Evolutionary conservation across 2,113 vertebrate genomes (phyloP).

Genomic region (Myiopsitta monachus): DNA sequence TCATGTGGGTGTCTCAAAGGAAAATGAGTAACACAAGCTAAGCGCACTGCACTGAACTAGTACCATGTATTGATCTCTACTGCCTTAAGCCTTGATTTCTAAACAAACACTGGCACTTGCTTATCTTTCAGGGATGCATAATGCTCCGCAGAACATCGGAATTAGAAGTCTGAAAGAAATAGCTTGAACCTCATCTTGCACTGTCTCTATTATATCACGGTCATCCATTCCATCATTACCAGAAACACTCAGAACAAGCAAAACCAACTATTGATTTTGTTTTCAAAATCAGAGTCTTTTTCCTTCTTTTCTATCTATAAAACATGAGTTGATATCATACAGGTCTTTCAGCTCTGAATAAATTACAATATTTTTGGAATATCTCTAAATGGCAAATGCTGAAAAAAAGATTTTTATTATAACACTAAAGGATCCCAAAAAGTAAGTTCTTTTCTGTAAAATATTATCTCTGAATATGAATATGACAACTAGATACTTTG

Average conservation of each 20-base stretch:
- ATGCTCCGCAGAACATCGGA: not conserved
- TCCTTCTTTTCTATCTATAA: not conserved
- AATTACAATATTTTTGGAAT: not conserved
- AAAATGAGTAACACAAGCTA: not conserved
- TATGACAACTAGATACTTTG: not conserved
- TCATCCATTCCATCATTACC: not conserved
- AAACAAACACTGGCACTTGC: not conserved
- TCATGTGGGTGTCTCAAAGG: not conserved
- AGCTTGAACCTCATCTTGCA: not conserved
- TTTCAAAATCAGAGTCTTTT: constrained; percentile 18
- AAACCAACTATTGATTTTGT: constrained; percentile 3
- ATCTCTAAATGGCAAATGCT: constrained; percentile 1
- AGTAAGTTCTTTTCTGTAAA: not conserved
- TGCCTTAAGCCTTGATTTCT: not conserved
- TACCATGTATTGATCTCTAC: not conserved
- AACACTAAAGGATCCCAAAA: not conserved
- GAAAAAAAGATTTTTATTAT: not conserved
- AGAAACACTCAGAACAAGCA: not conserved
- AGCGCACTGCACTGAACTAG: not conserved
- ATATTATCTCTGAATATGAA: not conserved
- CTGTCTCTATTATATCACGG: not conserved
- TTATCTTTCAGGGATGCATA: not conserved
- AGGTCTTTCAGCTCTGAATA: not conserved
- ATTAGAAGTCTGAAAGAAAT: not conserved
- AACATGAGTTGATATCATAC: not conserved